A percentile compares a stretch with the other conserved stretches of the same genome.
Evolutionary conservation across 2,113 vertebrate species (phyloP).

Genomic region (Scomber japonicus): DNA sequence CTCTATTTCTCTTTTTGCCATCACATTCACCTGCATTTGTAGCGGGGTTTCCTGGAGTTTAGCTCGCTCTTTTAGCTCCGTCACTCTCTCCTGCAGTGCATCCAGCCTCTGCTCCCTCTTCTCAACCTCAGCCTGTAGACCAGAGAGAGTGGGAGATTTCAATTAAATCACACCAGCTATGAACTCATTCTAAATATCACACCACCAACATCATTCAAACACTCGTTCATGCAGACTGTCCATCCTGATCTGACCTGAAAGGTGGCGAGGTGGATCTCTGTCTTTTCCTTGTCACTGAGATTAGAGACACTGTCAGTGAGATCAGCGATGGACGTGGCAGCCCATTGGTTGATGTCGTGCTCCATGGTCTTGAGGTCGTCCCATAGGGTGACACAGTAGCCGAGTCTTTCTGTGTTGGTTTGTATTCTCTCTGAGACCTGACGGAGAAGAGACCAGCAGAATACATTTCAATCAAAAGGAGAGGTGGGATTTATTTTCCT

Average conservation of each 20-base stretch:
- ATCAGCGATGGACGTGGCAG: constrained; percentile 83
- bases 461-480: constrained; percentile 50
- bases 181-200: constrained; percentile 14
- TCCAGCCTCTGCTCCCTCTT: constrained; percentile 89
- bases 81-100: constrained; percentile 88
- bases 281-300: constrained; percentile 83
- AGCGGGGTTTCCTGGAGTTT: constrained; percentile 88
- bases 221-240: background rate
- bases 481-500: constrained; percentile 17
- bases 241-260: constrained; percentile 88
- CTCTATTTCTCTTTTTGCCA: background rate
- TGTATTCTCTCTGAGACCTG: constrained; percentile 93
- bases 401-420: constrained; percentile 88
- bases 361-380: constrained; percentile 88
- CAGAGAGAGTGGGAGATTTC: constrained; percentile 27
- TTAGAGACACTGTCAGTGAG: constrained; percentile 86
- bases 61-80: constrained; percentile 88
- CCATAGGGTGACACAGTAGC: constrained; percentile 88
- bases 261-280: constrained; percentile 85
- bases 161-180: constrained; percentile 11
- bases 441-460: constrained; percentile 28
- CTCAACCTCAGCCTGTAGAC: constrained; percentile 89
- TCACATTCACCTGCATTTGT: constrained; percentile 91
- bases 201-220: background rate
- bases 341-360: constrained; percentile 92